phyloP scores from a whole-genome alignment of 2,888 invertebrate genomes.

The Malachius bipustulatus region DNA sequence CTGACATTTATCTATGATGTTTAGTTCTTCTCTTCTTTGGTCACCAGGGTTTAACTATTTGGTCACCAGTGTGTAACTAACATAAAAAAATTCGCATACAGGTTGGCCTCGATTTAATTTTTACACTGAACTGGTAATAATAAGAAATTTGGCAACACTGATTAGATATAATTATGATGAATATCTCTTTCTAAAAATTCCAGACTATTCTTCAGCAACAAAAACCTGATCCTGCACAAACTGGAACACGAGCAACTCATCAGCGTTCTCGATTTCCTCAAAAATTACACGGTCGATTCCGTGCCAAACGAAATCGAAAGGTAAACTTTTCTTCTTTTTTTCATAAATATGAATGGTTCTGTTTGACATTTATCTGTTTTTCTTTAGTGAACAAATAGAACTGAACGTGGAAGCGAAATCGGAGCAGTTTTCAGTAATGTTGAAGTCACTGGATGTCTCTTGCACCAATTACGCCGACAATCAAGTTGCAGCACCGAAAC shows the following conservation, averaged over 20 bases:
- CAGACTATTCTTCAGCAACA: constrained; percentile 46
- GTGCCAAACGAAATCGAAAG: constrained; percentile 13
- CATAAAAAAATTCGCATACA: too few relatives aligned
- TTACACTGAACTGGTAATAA: too few relatives aligned
- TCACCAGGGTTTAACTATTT: too few relatives aligned
- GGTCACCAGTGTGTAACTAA: too few relatives aligned
- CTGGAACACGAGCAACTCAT: constrained; percentile 42
- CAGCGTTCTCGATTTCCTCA: constrained; percentile 42
- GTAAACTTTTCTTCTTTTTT: constrained; percentile 12
- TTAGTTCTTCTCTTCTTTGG: too few relatives aligned
- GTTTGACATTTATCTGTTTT: constrained; percentile 5
- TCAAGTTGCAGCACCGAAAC: constrained; percentile 18
- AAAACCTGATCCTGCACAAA: constrained; percentile 44
- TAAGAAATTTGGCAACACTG: too few relatives aligned
- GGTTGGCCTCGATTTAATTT: too few relatives aligned
- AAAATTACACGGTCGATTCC: constrained; percentile 15
- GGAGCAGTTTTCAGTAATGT: constrained; percentile 5
- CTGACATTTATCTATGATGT: too few relatives aligned
- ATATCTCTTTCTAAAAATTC: constrained; percentile 28
- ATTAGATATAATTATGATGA: too few relatives aligned
- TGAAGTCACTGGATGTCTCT: constrained; percentile 9
- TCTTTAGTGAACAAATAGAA: constrained; percentile 6
- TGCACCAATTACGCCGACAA: constrained; percentile 17
- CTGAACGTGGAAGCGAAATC: constrained; percentile 5
- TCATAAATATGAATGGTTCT: background rate